Evolutionary conservation across 2,888 invertebrate genomes (phyloP), one percentile per base, ranked within the genome.

Genomic region (Eupelmus urozonus): DNA sequence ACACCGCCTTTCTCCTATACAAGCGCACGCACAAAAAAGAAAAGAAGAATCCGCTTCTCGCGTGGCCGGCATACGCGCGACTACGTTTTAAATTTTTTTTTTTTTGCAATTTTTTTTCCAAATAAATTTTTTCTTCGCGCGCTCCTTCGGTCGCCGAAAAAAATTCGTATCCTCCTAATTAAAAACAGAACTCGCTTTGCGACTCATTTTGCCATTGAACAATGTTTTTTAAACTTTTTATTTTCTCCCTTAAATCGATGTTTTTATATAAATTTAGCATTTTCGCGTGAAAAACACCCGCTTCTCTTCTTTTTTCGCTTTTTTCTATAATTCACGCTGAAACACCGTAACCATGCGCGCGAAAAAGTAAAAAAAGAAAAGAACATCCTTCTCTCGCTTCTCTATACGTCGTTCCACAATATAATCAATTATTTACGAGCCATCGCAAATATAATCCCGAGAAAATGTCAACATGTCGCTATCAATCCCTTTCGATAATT

Each of bases 401-500:
- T 23, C 63, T 11, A 9, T 34, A n/a, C 66, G 45, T 53, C 75
- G 67, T 69, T 74, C 62, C 76, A 65, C 60, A 79, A 79, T 79
- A 74, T 27, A 42, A 34, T 70, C n/a, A 79, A 80, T 25, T 79
- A 72, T 76, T 74, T 74, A 79, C 74, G 73, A 78, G 77, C 76
- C 76, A 80, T 80, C 73, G 75, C 78, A 80, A 78, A 53, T 66
- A 55, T n/a, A n/a, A n/a, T 70, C 57, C 62, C 60, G 75, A 67
- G 65, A 65, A 57, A 65, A 70, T 67, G 77, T 81, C 80, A 77
- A 69, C 80, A 72, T 72, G 59, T 81, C 79, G 72, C 81, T 86
- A 85, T 66, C 84, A 86, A 87, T 85, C 84, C 85, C 83, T 84
- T 84, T 84, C 78, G 81, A 84, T 85, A 84, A 85, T 83, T 84